Evolutionary conservation across 2,888 invertebrate genomes (phyloP), one percentile per base, ranked within the genome.

Genomic region (Mycogona germanica): DNA sequence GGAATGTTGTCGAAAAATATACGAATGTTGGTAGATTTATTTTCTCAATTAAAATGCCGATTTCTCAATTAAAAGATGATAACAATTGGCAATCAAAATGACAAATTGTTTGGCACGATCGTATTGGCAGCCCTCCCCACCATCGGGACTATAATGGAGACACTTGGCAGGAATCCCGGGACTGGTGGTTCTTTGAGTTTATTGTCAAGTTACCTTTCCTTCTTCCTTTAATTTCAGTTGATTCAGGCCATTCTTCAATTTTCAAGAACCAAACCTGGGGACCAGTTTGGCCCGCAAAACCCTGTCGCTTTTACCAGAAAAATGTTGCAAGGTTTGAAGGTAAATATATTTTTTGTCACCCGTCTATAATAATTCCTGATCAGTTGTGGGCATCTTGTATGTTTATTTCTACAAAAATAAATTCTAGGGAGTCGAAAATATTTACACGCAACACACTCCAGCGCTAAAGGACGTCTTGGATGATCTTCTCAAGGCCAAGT

Each of bases 401-500:
- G 9, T 32, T 32, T 12, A n/a, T n/a, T n/a, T 12, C 35, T 32
- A n/a, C n/a, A 42, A 26, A 41, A 42, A 26, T 32, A 32, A 9
- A 9, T 32, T 32, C n/a, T 87, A 85, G 72, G 98, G 96, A 1
- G 96, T 98, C 0, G 98, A 99, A 68, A 99, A 99, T 72, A 89
- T 99, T 58, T 99, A 95, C 73, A 97, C 98, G 0, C 98, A 98
- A 67, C 98, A 99, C 71, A 84, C 84, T n/a, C 96, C 98, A 0
- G 74, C 92, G 25, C 71, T 99, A 5, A 82, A 84, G 63, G 88
- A 91, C 66, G 83, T 87, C 0, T 68, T 98, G 1, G 96, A 96
- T 64, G 89, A 92, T 66, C 73, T 95, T 1, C 78, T 88, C 32
- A 92, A 88, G 67, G 93, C 92, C 1, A 83, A 84, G 64, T 76